Conservation (phyloP, 2,888 invertebrate species). For the Cryptus viduatorius region DNA sequence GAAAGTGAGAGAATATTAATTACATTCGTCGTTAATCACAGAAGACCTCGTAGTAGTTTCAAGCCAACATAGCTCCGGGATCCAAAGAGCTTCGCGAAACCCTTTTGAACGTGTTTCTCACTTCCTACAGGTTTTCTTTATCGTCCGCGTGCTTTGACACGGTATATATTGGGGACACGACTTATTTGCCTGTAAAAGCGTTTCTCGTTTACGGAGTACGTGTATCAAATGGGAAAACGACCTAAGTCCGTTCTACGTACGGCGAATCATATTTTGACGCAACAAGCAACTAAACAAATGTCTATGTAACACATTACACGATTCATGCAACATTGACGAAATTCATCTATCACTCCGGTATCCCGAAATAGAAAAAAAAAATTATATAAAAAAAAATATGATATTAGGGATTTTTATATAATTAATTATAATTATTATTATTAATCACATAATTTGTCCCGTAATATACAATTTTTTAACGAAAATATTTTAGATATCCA, state of each 20-base stretch:
- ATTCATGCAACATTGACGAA: slow-evolving; percentile 45
- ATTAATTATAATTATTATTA: too few species aligned
- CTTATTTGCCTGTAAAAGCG: not conserved
- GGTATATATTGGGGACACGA: not conserved
- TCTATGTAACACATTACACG: not conserved
- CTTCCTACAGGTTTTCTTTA: not conserved
- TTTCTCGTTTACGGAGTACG: not conserved
- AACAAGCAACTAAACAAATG: not conserved
- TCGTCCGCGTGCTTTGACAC: not conserved
- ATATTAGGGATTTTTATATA: too few species aligned
- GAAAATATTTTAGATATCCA: too few species aligned
- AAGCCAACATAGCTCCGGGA: not conserved
- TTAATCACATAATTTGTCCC: too few species aligned
- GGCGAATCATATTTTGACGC: not conserved
- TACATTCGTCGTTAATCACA: slow-evolving; percentile 61
- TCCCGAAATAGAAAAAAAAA: too few species aligned
- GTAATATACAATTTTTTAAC: too few species aligned
- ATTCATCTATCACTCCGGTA: not conserved
- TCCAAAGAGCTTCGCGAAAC: not conserved
- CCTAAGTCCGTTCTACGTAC: not conserved
- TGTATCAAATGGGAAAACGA: not conserved
- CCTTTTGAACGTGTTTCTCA: not conserved
- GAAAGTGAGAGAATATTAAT: slow-evolving; percentile 57
- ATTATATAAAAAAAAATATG: too few species aligned
- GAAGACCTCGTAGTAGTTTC: not conserved